Percentiles rank a stretch among this genome's conserved stretches.
These are phyloP conservation scores for Nicator chloris DNA, from an alignment of 2,113 vertebrate species.

Conservation along the genomic window DNA sequence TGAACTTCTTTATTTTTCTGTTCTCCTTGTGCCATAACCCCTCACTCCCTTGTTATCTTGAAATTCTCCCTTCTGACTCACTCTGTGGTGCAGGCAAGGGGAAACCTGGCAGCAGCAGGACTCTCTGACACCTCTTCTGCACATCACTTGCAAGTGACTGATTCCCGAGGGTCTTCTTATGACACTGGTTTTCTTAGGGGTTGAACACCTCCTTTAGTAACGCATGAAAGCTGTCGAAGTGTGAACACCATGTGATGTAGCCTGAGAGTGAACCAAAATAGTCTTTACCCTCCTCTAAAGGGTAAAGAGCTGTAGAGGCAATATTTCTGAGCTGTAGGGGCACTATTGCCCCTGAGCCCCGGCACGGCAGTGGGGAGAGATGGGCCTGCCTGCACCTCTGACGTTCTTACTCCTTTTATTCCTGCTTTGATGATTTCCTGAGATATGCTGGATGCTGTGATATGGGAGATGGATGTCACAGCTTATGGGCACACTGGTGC, in stretches of 20 bases:
- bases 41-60: not conserved
- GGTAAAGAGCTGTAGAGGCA: too few species aligned
- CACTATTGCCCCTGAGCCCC: not conserved
- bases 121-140: not conserved
- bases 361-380: not conserved
- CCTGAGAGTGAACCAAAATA: not conserved
- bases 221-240: rapidly evolving
- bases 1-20: not conserved
- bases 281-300: not conserved
- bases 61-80: not conserved
- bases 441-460: rapidly evolving
- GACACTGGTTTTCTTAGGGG: not conserved
- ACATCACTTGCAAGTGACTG: not conserved
- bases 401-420: not conserved
- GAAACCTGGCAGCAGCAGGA: not conserved
- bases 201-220: not conserved
- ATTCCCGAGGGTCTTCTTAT: not conserved
- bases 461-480: not conserved
- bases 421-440: not conserved
- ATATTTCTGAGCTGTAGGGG: not conserved
- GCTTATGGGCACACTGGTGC: rapidly evolving
- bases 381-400: not conserved
- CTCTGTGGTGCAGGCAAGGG: not conserved
- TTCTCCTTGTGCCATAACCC: not conserved
- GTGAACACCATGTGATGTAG: not conserved